Evolutionary conservation across 1,140 invertebrate species (phyloP), one percentile per base, ranked within the genome.

Genomic region (Micrasema minimum): DNA sequence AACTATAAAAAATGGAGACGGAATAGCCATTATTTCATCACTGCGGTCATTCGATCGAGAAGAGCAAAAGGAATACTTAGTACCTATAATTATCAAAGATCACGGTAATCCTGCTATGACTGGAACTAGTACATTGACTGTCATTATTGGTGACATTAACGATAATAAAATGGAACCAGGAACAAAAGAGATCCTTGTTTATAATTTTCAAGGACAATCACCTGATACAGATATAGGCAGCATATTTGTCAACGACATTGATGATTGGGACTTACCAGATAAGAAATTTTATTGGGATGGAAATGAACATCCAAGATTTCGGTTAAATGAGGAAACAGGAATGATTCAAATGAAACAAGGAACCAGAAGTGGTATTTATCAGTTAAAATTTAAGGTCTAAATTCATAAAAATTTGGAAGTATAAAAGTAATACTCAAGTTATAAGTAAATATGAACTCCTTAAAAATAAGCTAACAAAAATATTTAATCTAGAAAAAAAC

Each of bases 251-350:
- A 85, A 89, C 75, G 91, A 92, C 79, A 80, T 87, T 9, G 91
- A 92, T 78, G 90, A 92, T 75, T 91, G 90, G 90, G 91, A 92
- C 80, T 79, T 90, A 14, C 85, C 85, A 1, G 90, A 92, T 75
- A 92, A 92, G 77, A 87, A 86, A 22, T 92, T 90, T 78, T 87
- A 85, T 55, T 89, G 88, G 87, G 81, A 85, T 66, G 81, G 83
- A 5, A 79, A 82, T 62, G 87, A 85, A 66, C 76, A 83, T 65
- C 85, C 85, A 10, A 81, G 87, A 65, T 90, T 89, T 76, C 83
- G 83, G 12, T 75, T 90, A 5, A 85, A 90, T 75, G 80, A 85
- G 50, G 86, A 88, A 74, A 88, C 88, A 23, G 90, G 90, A 1
- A 87, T 87, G 77, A 85, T 92, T 4, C 89, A 84, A 4, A 91